A percentile compares a stretch with the other conserved stretches of the same genome.
Conservation (phyloP, 2,797 vertebrate genomes). For the Crax fasciolata region DNA sequence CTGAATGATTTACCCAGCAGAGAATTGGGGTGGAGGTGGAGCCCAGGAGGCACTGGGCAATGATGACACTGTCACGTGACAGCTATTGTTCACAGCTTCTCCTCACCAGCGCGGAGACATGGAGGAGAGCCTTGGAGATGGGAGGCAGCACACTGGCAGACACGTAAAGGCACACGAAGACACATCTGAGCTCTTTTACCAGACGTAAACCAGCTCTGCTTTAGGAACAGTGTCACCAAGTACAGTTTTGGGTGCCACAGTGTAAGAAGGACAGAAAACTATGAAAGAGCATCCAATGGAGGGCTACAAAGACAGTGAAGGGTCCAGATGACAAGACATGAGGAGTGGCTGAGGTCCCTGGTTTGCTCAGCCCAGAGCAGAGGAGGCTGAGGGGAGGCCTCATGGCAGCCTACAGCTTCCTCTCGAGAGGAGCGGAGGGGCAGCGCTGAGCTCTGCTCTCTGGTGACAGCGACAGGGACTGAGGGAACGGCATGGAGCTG, state of each 20-base stretch:
- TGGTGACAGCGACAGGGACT: neutral
- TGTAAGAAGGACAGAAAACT: neutral
- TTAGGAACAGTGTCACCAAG: neutral
- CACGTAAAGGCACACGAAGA: neutral
- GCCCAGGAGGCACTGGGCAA: conserved; percentile 36
- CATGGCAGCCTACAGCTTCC: neutral
- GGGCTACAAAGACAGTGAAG: neutral
- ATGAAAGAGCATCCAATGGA: neutral
- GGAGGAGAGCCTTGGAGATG: neutral
- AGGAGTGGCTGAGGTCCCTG: neutral
- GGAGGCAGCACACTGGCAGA: neutral
- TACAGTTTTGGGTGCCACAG: neutral
- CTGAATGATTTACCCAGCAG: conserved; percentile 63
- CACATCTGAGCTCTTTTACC: neutral
- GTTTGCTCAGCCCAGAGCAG: neutral
- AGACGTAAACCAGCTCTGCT: neutral
- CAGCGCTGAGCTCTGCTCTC: neutral
- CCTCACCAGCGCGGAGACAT: neutral
- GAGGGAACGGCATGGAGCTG: neutral
- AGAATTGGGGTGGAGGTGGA: neutral
- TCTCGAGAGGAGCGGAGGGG: neutral
- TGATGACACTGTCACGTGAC: conserved; percentile 17
- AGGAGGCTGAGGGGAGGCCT: neutral
- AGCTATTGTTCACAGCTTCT: conserved; percentile 23
- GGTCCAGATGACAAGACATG: neutral